phyloP scores from a whole-genome alignment of 2,888 invertebrate genomes.

The Erannis defoliaria region DNA sequence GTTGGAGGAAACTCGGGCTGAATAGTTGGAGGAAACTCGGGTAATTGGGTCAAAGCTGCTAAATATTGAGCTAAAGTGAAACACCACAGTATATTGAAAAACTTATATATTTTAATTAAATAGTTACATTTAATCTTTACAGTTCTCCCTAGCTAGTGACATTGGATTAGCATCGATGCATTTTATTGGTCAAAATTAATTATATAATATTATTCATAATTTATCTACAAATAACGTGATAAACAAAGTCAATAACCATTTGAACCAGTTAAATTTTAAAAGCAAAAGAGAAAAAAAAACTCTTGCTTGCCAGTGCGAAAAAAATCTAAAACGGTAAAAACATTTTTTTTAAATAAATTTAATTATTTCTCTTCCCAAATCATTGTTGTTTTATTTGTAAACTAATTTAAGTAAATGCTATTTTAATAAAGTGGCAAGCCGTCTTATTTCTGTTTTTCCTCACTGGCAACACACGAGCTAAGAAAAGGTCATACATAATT shows the following conservation, averaged over 20 bases:
- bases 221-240: slow-evolving; percentile 80
- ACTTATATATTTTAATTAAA: slow-evolving; percentile 86
- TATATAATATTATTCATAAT: slow-evolving; percentile 74
- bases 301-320: slow-evolving; percentile 61
- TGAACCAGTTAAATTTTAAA: slow-evolving; percentile 64
- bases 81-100: slow-evolving; percentile 70
- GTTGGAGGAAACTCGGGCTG: too few species aligned
- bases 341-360: neutral
- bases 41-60: too few species aligned
- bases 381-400: slow-evolving; percentile 33
- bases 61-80: slow-evolving; percentile 21
- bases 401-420: slow-evolving; percentile 51
- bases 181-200: slow-evolving; percentile 83
- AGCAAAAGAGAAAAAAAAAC: slow-evolving; percentile 59
- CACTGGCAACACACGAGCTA: slow-evolving; percentile 54
- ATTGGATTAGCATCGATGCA: slow-evolving; percentile 81
- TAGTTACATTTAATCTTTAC: slow-evolving; percentile 86
- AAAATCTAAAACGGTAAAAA: neutral
- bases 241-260: slow-evolving; percentile 70
- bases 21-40: too few species aligned
- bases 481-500: slow-evolving; percentile 58
- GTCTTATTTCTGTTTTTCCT: slow-evolving; percentile 15
- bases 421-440: slow-evolving; percentile 32
- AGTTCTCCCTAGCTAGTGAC: slow-evolving; percentile 84
- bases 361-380: slow-evolving; percentile 32